A percentile compares a stretch with the other conserved stretches of the same genome.
These are phyloP conservation scores for Verasper variegatus DNA, from an alignment of 2,113 vertebrate species.

Conservation along the genomic window DNA sequence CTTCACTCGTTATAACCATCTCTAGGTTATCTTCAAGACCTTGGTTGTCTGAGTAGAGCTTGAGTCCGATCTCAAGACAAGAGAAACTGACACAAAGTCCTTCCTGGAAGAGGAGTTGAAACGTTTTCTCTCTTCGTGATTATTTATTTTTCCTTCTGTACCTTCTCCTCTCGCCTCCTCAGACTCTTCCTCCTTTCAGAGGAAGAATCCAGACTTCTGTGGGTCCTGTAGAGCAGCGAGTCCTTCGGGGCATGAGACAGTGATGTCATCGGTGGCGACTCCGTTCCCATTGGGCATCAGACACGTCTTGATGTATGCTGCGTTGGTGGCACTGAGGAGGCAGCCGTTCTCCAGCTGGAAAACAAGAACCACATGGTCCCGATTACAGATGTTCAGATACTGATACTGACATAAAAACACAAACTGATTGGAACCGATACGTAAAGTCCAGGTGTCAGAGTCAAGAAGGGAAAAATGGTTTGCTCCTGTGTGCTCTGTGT, in stretches of 20 bases:
- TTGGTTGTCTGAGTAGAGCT: not conserved
- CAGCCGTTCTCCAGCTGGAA: slow-evolving; percentile 64
- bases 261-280: slow-evolving; percentile 12
- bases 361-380: not conserved
- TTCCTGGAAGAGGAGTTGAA: not conserved
- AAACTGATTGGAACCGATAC: no score
- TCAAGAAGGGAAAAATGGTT: no score
- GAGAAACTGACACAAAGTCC: no score
- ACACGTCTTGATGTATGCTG: slow-evolving; percentile 58
- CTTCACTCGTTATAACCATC: no score
- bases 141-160: not conserved
- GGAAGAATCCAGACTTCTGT: slow-evolving; percentile 70
- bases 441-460: no score
- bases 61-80: not conserved
- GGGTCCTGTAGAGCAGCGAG: slow-evolving; percentile 66
- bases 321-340: slow-evolving; percentile 46
- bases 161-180: not conserved
- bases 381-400: no score
- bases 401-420: no score
- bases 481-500: no score
- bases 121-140: not conserved
- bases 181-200: slow-evolving; percentile 57
- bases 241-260: slow-evolving; percentile 20
- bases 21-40: not conserved
- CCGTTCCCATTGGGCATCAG: slow-evolving; percentile 51